Evolutionary conservation across 2,113 vertebrate genomes (phyloP).

Genomic region (Psephotus haematonotus): DNA sequence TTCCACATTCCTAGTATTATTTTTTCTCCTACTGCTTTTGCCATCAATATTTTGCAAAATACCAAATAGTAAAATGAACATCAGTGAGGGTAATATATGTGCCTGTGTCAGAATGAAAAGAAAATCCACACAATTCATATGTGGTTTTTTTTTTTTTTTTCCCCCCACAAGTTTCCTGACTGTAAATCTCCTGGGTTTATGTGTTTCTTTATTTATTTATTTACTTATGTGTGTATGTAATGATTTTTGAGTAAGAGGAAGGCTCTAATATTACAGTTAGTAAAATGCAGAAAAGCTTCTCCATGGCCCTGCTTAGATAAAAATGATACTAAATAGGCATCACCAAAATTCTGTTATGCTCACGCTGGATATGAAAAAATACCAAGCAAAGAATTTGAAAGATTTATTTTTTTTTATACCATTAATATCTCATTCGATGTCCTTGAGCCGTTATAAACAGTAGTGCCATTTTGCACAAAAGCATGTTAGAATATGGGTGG

Average conservation of each 20-base stretch:
- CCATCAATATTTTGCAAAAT: constrained; percentile 44
- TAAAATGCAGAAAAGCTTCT: background rate
- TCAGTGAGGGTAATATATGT: background rate
- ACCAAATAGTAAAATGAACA: background rate
- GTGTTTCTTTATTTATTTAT: background rate
- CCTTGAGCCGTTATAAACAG: constrained; percentile 29
- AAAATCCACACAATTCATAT: background rate
- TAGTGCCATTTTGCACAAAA: constrained; percentile 16
- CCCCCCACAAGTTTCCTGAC: background rate
- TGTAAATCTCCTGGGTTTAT: background rate
- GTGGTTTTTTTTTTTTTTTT: constrained; percentile 47
- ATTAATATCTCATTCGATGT: background rate
- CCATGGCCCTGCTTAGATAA: background rate
- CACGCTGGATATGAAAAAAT: constrained; percentile 2
- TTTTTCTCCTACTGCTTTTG: constrained; percentile 42
- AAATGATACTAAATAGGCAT: constrained; percentile 25
- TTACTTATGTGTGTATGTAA: background rate
- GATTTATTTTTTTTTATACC: constrained; percentile 33
- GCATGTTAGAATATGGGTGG: background rate
- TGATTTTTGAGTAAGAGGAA: background rate
- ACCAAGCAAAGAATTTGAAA: background rate
- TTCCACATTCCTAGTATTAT: background rate
- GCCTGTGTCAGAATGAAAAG: background rate
- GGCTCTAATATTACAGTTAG: background rate
- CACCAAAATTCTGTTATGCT: constrained; percentile 23